Evolutionary conservation across 2,113 vertebrate genomes (phyloP).

Genomic region (Etia nguti): DNA sequence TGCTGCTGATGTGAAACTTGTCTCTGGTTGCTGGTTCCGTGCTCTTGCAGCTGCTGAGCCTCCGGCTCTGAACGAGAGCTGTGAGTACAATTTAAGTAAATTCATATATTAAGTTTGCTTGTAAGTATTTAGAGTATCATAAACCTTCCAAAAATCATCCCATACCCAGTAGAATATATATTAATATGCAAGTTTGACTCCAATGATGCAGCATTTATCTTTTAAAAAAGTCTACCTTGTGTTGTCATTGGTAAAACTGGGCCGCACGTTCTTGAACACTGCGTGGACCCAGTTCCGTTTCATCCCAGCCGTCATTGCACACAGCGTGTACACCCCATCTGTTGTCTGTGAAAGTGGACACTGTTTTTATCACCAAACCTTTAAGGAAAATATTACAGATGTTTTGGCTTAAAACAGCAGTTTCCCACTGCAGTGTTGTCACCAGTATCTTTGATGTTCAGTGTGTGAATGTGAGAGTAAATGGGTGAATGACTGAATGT

Average conservation of each 20-base stretch:
- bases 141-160: neutral
- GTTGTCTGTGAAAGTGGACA: slow-evolving; percentile 72
- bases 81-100: neutral
- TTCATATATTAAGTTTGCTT: neutral
- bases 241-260: slow-evolving; percentile 72
- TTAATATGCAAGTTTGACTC: neutral
- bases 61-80: slow-evolving; percentile 77
- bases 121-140: neutral
- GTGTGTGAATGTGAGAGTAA: no score
- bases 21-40: slow-evolving; percentile 79
- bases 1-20: slow-evolving; percentile 79
- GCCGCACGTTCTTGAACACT: slow-evolving; percentile 86
- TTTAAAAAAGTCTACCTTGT: slow-evolving; percentile 73
- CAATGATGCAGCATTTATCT: neutral
- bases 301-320: slow-evolving; percentile 88
- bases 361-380: neutral
- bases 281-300: slow-evolving; percentile 90
- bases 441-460: neutral
- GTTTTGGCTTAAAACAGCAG: neutral
- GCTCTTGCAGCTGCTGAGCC: slow-evolving; percentile 64
- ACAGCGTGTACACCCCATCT: slow-evolving; percentile 84
- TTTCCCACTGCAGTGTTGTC: neutral
- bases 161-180: neutral
- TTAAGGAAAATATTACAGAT: neutral
- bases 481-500: no score